Conservation (phyloP, 2,797 vertebrate species). For the Malurus leucopterus region DNA sequence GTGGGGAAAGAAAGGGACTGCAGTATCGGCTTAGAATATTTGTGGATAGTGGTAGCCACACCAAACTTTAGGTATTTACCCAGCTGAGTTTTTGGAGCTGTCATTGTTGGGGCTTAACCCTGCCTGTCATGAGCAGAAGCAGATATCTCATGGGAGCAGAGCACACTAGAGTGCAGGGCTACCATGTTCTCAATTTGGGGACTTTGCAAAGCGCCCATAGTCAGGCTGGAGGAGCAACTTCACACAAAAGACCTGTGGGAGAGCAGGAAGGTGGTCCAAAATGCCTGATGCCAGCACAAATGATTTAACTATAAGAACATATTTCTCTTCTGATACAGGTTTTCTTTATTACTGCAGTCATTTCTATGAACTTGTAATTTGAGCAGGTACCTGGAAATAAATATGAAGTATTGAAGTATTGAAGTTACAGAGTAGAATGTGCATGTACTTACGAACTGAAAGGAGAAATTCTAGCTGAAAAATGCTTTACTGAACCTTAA, state of each 20-base stretch:
- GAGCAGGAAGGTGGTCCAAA: background rate
- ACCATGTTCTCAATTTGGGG: rapidly evolving
- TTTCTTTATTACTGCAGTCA: background rate
- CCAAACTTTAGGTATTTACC: background rate
- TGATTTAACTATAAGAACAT: background rate
- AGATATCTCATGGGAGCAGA: rapidly evolving
- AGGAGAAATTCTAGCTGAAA: background rate
- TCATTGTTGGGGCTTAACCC: background rate
- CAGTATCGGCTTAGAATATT: background rate
- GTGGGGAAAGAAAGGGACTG: background rate
- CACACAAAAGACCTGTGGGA: background rate
- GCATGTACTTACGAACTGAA: background rate
- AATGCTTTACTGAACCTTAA: background rate
- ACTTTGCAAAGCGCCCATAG: rapidly evolving
- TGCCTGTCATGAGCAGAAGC: background rate
- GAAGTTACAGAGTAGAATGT: background rate
- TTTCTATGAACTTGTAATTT: background rate
- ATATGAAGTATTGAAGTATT: background rate
- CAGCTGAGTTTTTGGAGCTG: background rate
- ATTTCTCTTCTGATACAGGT: background rate
- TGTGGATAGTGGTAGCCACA: background rate
- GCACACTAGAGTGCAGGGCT: background rate
- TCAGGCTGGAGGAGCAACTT: background rate
- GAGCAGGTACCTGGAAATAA: background rate
- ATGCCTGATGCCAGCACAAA: background rate